Conservation (phyloP, 2,113 vertebrate genomes). For the Saiga tatarica region DNA sequence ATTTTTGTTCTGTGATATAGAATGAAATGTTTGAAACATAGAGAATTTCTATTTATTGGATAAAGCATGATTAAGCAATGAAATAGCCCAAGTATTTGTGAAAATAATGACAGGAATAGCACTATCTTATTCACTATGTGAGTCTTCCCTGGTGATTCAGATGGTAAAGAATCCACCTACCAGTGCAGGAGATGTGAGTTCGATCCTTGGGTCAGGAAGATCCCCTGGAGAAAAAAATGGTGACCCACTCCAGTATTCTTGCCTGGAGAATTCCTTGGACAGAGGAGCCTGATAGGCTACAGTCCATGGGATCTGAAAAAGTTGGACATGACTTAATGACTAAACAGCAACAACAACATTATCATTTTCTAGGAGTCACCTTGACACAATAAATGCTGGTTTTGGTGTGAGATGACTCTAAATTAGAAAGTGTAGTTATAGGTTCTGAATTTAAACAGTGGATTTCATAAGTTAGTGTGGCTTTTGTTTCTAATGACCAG, state of each 20-base stretch:
- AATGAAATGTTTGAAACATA: background rate
- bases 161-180: background rate
- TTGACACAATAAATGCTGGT: background rate
- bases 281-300: background rate
- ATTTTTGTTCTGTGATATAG: background rate
- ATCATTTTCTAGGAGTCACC: background rate
- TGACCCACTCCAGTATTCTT: background rate
- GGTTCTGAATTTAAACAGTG: background rate
- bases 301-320: background rate
- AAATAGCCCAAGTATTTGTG: background rate
- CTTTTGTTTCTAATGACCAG: background rate
- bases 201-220: accelerated
- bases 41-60: background rate
- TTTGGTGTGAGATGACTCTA: background rate
- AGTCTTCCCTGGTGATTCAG: background rate
- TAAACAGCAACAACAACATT: background rate
- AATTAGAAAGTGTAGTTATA: background rate
- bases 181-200: background rate
- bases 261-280: background rate
- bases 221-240: background rate
- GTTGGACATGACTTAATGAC: background rate
- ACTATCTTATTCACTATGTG: background rate
- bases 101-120: background rate
- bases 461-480: background rate
- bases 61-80: background rate